Percentiles rank a stretch among this genome's conserved stretches.
Conservation (phyloP, 2,113 vertebrate species). For the Felis chaus region DNA sequence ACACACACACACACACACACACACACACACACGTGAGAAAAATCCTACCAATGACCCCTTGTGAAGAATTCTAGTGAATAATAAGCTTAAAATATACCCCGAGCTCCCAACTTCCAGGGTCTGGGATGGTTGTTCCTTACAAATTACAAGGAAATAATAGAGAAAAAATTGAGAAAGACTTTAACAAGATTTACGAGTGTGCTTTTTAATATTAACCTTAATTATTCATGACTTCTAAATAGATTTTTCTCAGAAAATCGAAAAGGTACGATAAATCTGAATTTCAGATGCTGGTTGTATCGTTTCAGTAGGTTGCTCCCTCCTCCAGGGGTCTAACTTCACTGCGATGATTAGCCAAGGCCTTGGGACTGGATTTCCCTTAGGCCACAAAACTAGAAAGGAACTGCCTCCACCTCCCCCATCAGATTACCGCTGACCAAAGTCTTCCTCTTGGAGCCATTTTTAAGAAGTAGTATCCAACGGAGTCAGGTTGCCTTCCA, state of each 20-base stretch:
- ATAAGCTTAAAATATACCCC: neutral
- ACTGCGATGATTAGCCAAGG: neutral
- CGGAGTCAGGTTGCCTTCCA: neutral
- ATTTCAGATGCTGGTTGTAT: neutral
- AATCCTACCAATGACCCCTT: neutral
- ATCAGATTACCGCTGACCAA: neutral
- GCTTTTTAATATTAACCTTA: slow-evolving; percentile 53
- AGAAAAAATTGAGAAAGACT: neutral
- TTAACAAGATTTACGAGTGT: slow-evolving; percentile 38
- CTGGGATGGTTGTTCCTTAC: neutral
- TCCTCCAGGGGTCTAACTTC: neutral
- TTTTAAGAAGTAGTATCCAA: neutral
- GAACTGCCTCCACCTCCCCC: neutral
- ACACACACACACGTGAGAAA: neutral
- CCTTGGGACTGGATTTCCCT: neutral
- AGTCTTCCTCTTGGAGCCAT: neutral
- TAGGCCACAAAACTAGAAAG: neutral
- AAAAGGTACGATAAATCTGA: slow-evolving; percentile 47
- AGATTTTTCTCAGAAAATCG: slow-evolving; percentile 33
- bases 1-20: neutral
- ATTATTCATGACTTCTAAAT: slow-evolving; percentile 60
- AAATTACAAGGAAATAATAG: slow-evolving; percentile 33
- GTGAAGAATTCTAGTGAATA: neutral
- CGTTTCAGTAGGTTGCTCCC: slow-evolving; percentile 14
- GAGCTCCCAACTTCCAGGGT: neutral